Conservation (phyloP, 2,888 invertebrate species). For the Zaprionus lineosus region DNA sequence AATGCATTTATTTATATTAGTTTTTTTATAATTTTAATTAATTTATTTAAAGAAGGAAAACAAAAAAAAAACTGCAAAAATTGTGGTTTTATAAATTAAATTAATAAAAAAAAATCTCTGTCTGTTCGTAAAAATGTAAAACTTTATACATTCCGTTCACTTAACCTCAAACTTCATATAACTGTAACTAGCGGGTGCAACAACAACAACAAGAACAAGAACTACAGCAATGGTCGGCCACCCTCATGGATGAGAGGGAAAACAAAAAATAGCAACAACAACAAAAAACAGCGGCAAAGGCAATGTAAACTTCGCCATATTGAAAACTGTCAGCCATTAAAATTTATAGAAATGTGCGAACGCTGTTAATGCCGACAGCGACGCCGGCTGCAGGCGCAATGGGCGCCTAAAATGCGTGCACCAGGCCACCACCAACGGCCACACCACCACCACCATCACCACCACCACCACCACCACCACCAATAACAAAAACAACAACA, state of each 20-base stretch:
- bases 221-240: constrained; percentile 16
- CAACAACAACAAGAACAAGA: constrained; percentile 3
- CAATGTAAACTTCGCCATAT: constrained; percentile 68
- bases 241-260: constrained; percentile 23
- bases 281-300: constrained; percentile 32
- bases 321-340: constrained; percentile 69
- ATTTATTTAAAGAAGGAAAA: no score
- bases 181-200: constrained; percentile 5
- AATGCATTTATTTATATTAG: no score
- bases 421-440: no score
- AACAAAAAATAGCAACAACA: background rate
- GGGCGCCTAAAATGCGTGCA: constrained; percentile 58
- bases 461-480: constrained; percentile 7
- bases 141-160: constrained; percentile 33
- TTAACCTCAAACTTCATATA: constrained; percentile 33
- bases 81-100: no score
- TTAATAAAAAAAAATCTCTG: no score
- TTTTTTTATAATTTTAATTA: no score
- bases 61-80: no score
- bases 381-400: constrained; percentile 10
- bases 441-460: background rate
- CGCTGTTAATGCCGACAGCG: constrained; percentile 17
- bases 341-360: constrained; percentile 59
- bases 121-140: no score
- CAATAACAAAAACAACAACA: constrained; percentile 1